Percentiles rank a stretch among this genome's conserved stretches.
phyloP scores from a whole-genome alignment of 2,888 invertebrate genomes.

The Drosophila formosana region DNA sequence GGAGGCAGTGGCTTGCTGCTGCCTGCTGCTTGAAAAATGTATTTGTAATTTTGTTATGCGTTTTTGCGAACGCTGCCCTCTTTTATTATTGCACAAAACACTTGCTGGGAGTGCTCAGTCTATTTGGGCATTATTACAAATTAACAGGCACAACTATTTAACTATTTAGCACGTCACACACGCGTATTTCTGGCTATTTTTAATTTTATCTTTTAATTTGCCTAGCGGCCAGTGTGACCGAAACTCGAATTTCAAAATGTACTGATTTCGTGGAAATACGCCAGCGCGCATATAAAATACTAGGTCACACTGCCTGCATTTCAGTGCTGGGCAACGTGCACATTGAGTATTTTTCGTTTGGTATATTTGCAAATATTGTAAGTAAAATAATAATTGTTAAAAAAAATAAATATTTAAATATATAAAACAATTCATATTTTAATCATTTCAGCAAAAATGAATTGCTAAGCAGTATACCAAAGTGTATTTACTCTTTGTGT shows the following conservation, averaged over 20 bases:
- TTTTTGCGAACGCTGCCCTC: slow-evolving; percentile 25
- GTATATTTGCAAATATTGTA: neutral
- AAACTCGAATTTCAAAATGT: neutral
- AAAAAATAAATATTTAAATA: too few relatives aligned
- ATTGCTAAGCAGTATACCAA: slow-evolving; percentile 27
- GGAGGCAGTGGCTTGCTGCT: slow-evolving; percentile 50
- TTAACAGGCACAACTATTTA: slow-evolving; percentile 46
- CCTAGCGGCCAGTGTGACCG: slow-evolving; percentile 19
- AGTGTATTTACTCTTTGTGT: neutral
- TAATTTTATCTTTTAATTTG: slow-evolving; percentile 67
- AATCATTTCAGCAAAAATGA: neutral
- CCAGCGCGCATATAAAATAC: neutral
- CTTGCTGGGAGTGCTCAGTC: slow-evolving; percentile 55
- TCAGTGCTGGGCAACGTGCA: slow-evolving; percentile 43
- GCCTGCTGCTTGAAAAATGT: slow-evolving; percentile 53
- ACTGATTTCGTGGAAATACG: neutral
- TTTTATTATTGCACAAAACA: slow-evolving; percentile 65
- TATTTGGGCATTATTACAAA: slow-evolving; percentile 47
- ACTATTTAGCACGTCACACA: slow-evolving; percentile 61
- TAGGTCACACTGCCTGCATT: neutral
- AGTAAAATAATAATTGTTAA: too few relatives aligned
- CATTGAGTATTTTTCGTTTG: slow-evolving; percentile 29
- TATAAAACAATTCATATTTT: too few relatives aligned
- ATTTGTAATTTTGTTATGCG: slow-evolving; percentile 33
- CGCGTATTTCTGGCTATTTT: slow-evolving; percentile 54